phyloP scores from a whole-genome alignment of 2,888 invertebrate genomes.

The Dromius quadrimaculatus region DNA sequence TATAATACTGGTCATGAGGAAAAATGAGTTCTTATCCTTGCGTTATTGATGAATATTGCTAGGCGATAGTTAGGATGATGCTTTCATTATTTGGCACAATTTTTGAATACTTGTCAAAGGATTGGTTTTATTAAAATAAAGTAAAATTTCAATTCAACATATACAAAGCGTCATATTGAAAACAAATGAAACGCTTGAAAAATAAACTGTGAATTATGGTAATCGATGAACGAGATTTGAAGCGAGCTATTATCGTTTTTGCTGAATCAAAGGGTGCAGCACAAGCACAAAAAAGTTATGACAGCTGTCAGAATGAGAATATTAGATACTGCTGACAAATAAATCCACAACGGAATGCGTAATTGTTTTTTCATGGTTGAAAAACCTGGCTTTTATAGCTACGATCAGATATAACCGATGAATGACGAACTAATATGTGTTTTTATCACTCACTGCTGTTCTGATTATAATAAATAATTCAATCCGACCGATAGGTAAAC shows the following conservation, averaged over 20 bases:
- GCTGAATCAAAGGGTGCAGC: slow-evolving; percentile 27
- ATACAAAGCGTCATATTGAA: slow-evolving; percentile 12
- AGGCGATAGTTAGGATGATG: no score
- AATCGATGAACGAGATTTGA: slow-evolving; percentile 36
- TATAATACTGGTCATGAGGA: no score
- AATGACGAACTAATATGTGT: slow-evolving; percentile 13
- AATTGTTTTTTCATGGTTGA: slow-evolving; percentile 33
- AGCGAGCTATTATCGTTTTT: slow-evolving; percentile 42
- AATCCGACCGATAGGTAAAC: no score
- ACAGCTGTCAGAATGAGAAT: slow-evolving; percentile 49
- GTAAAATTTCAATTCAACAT: slow-evolving; percentile 23
- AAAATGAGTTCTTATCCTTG: no score
- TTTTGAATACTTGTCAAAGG: no score
- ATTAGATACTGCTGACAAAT: slow-evolving; percentile 45
- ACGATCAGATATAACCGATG: slow-evolving; percentile 7
- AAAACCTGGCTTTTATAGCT: slow-evolving; percentile 14
- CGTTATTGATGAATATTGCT: no score
- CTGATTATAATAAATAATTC: no score
- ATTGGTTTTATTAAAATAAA: no score
- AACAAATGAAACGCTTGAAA: slow-evolving; percentile 30
- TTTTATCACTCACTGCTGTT: slow-evolving; percentile 7
- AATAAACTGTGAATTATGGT: slow-evolving; percentile 41
- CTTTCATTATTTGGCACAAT: no score
- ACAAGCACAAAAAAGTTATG: slow-evolving; percentile 43
- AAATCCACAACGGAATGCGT: slow-evolving; percentile 40